A percentile compares a stretch with the other conserved stretches of the same genome.
phyloP scores from a whole-genome alignment of 2,113 vertebrate species.

The Gopherus evgoodei region DNA sequence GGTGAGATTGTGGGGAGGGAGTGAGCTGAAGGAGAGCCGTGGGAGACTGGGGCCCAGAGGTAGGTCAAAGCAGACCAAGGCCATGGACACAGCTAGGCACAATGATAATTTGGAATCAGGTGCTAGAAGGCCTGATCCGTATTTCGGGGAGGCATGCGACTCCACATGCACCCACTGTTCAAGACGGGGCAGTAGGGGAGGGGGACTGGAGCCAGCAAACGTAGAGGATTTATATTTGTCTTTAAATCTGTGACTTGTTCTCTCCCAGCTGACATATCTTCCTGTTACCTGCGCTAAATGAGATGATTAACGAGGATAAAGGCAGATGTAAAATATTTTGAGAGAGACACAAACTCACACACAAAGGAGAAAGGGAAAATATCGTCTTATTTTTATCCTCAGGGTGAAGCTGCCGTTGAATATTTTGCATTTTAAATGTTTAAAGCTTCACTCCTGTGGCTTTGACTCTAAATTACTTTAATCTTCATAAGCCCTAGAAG shows the following conservation, averaged over 20 bases:
- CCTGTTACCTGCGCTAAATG: neutral
- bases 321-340: neutral
- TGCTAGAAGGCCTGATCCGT: neutral
- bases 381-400: neutral
- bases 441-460: constrained; percentile 25
- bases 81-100: neutral
- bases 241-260: neutral
- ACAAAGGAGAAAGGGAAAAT: neutral
- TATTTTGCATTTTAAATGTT: neutral
- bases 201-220: neutral
- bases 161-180: neutral
- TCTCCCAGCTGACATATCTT: neutral
- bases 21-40: neutral
- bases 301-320: neutral
- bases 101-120: neutral
- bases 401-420: neutral
- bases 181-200: neutral
- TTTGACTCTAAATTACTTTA: constrained; percentile 67
- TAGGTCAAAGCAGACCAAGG: neutral
- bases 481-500: constrained; percentile 59
- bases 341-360: neutral
- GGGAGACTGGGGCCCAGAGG: neutral
- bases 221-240: neutral
- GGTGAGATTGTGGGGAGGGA: neutral
- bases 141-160: neutral